phyloP scores from a whole-genome alignment of 2,113 vertebrate genomes.

The Tupaia chinensis region DNA sequence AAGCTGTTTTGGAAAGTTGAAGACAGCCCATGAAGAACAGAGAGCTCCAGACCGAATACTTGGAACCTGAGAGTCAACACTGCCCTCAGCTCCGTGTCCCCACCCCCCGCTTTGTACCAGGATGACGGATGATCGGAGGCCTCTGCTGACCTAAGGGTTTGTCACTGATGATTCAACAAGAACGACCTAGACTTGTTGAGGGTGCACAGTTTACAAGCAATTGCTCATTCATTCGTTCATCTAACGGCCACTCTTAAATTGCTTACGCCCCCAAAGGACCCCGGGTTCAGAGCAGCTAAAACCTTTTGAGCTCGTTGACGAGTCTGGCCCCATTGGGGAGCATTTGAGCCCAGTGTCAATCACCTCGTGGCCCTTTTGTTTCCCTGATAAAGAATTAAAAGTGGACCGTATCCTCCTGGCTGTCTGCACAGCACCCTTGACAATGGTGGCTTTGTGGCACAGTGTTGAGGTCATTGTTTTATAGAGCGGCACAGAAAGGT shows the following conservation, averaged over 20 bases:
- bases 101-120: not conserved
- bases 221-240: not conserved
- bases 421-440: not conserved
- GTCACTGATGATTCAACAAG: not conserved
- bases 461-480: not conserved
- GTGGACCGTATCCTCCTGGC: not conserved
- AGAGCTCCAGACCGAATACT: not conserved
- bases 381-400: slow-evolving; percentile 7
- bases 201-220: not conserved
- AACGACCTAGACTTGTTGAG: not conserved
- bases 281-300: slow-evolving; percentile 1
- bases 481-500: not conserved
- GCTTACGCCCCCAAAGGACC: not conserved
- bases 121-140: not conserved
- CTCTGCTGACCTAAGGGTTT: not conserved
- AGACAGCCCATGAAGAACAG: not conserved
- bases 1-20: slow-evolving; percentile 6
- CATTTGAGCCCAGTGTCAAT: not conserved
- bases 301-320: not conserved
- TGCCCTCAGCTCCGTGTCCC: not conserved
- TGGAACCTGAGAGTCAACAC: not conserved
- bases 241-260: not conserved
- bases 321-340: not conserved
- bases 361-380: not conserved
- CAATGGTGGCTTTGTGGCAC: not conserved